These are phyloP conservation scores for Sciurus niger DNA, from an alignment of 2,113 vertebrate genomes.

Conservation along the genomic window DNA sequence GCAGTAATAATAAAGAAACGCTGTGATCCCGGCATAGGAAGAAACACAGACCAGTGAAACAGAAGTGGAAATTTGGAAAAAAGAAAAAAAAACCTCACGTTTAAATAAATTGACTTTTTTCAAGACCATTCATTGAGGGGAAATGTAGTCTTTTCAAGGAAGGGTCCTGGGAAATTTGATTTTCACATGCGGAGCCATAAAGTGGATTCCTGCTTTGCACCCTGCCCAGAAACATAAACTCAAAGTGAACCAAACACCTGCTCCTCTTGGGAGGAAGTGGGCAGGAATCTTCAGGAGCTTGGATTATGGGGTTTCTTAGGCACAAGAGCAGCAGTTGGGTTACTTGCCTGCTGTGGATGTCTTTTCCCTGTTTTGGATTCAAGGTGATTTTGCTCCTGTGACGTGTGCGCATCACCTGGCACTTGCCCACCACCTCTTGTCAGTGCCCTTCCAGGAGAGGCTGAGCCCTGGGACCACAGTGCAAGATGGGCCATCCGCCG, in stretches of 20 bases:
- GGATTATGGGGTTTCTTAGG: not conserved
- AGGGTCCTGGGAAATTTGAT: not conserved
- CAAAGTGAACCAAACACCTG: not conserved
- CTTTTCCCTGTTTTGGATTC: not conserved
- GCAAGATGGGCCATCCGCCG: too few relatives aligned
- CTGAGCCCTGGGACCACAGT: too few relatives aligned
- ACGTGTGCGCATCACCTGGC: fast-evolving
- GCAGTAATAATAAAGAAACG: not conserved
- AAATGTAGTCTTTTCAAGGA: not conserved
- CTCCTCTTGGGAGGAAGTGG: not conserved
- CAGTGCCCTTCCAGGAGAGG: too few relatives aligned
- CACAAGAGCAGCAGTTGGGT: too few relatives aligned
- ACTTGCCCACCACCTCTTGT: too few relatives aligned
- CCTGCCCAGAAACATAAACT: not conserved
- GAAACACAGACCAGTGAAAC: not conserved
- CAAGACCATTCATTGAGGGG: not conserved
- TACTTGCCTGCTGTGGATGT: fast-evolving
- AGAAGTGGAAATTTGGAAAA: not conserved
- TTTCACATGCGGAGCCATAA: not conserved
- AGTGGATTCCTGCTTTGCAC: not conserved
- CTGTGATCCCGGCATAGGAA: not conserved
- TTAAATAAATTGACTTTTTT: not conserved
- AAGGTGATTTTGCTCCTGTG: not conserved
- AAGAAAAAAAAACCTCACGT: not conserved
- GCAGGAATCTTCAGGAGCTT: too few relatives aligned